Percentiles rank a stretch among this genome's conserved stretches.
Conservation (phyloP, 53 echinoderm and acorn worm genomes). For the Luidia sarsii region DNA sequence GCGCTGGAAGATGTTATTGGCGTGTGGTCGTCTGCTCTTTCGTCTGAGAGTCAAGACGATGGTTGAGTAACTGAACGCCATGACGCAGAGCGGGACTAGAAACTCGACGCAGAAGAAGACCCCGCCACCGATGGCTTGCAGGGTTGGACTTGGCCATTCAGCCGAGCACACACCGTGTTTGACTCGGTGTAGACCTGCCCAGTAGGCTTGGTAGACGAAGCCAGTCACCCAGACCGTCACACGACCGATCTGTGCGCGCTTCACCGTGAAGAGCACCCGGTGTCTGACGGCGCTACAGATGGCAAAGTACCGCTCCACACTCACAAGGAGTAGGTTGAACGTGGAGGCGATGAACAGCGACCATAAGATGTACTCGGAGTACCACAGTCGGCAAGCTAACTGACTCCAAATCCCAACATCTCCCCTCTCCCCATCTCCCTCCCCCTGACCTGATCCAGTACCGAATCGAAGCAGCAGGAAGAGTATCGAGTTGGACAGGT, state of each 20-base stretch:
- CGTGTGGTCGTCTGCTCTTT: conserved; percentile 61
- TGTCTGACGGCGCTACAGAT: conserved; percentile 77
- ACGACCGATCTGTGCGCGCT: conserved; percentile 69
- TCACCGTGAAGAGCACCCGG: conserved; percentile 74
- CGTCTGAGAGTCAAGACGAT: conserved; percentile 76
- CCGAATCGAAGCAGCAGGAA: conserved; percentile 73
- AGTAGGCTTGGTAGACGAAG: conserved; percentile 75
- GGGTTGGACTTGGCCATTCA: conserved; percentile 59
- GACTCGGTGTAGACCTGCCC: conserved; percentile 61
- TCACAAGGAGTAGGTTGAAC: conserved; percentile 74
- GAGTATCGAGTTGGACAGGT: conserved; percentile 72
- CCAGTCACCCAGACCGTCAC: conserved; percentile 72
- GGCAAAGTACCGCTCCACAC: conserved; percentile 86
- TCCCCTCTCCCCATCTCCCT: neutral
- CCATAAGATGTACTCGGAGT: conserved; percentile 88
- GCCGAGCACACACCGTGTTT: conserved; percentile 51
- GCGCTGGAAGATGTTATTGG: conserved; percentile 71
- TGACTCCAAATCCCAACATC: conserved; percentile 44
- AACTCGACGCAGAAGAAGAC: conserved; percentile 78
- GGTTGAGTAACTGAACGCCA: conserved; percentile 85
- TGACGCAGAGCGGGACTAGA: conserved; percentile 73
- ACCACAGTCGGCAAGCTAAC: conserved; percentile 80
- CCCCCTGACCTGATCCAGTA: too few relatives aligned
- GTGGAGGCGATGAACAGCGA: conserved; percentile 85
- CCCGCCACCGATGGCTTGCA: conserved; percentile 62